A percentile compares a stretch with the other conserved stretches of the same genome.
These are phyloP conservation scores for Nematostella vectensis DNA, from an alignment of 92 coral and sea anemone species.

Conservation along the genomic window DNA sequence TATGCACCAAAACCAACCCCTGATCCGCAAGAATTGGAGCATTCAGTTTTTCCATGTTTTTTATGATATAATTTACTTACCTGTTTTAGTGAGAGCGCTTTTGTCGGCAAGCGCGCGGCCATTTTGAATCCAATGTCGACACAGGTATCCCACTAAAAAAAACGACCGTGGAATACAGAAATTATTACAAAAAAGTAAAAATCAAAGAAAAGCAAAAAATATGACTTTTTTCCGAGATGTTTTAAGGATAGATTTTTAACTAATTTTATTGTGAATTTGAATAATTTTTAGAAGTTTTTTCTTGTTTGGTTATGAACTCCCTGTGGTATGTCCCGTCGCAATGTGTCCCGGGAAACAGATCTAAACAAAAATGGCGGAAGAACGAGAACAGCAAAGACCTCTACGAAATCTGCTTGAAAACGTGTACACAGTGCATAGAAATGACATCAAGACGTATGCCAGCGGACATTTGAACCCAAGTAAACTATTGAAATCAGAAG, in stretches of 20 bases:
- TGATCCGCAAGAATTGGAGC: too few relatives aligned
- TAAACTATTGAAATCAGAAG: conserved; percentile 61
- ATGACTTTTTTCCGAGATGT: too few relatives aligned
- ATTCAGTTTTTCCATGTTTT: too few relatives aligned
- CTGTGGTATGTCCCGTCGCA: conserved; percentile 1
- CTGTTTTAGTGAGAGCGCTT: conserved; percentile 61
- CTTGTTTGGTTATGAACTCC: conserved; percentile 15
- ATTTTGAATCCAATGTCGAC: conserved; percentile 25
- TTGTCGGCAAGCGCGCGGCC: conserved; percentile 62
- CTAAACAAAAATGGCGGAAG: conserved; percentile 74
- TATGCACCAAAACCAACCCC: too few relatives aligned
- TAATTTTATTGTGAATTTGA: too few relatives aligned
- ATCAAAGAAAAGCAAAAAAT: background rate
- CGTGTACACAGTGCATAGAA: conserved; percentile 87
- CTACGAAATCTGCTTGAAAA: conserved; percentile 59
- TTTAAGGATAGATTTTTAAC: too few relatives aligned
- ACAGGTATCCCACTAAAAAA: conserved; percentile 14
- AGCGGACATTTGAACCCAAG: conserved; percentile 88
- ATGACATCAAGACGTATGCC: conserved; percentile 85
- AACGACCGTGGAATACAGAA: too few relatives aligned
- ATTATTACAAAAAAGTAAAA: background rate
- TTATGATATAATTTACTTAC: too few relatives aligned
- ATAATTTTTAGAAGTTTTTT: too few relatives aligned
- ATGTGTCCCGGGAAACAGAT: conserved; percentile 30
- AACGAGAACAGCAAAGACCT: conserved; percentile 26